These are phyloP conservation scores for Pachydiplax longipennis DNA, from an alignment of 2,888 invertebrate species.

Conservation along the genomic window DNA sequence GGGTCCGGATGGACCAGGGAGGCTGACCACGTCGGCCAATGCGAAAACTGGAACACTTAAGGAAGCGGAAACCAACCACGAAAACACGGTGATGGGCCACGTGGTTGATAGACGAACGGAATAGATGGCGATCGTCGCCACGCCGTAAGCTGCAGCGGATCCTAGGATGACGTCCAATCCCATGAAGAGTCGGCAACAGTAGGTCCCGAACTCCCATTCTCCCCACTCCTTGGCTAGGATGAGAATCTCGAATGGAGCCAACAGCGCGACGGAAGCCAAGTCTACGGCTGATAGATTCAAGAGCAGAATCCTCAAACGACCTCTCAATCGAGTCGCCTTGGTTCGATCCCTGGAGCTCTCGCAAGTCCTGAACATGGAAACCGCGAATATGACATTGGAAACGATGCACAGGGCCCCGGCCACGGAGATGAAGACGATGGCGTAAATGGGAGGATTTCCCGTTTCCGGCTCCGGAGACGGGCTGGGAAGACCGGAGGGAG, in stretches of 20 bases:
- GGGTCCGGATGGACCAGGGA: background rate
- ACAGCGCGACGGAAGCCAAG: background rate
- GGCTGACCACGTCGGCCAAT: conserved; percentile 4
- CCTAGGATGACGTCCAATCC: background rate
- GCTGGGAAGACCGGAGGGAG: background rate
- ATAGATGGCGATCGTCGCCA: background rate
- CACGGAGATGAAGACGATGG: conserved; percentile 19
- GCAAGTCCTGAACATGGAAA: background rate
- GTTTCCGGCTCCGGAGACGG: background rate
- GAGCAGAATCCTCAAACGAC: background rate
- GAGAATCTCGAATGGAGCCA: background rate
- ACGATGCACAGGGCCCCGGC: background rate
- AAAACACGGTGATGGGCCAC: background rate
- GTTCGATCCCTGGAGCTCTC: background rate
- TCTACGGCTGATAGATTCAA: conserved; percentile 5
- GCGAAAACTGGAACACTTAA: background rate
- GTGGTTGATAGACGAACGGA: background rate
- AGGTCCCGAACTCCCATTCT: background rate
- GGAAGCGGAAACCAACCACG: conserved; percentile 1
- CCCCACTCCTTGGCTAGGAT: conserved; percentile 6
- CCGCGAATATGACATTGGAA: background rate
- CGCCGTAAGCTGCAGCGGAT: background rate
- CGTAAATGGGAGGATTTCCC: background rate
- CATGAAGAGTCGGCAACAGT: conserved; percentile 11
- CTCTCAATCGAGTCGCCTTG: background rate